Percentiles rank a stretch among this genome's conserved stretches.
These are phyloP conservation scores for Dicroscelio sp. DNA, from an alignment of 2,888 invertebrate genomes.

Conservation along the genomic window DNA sequence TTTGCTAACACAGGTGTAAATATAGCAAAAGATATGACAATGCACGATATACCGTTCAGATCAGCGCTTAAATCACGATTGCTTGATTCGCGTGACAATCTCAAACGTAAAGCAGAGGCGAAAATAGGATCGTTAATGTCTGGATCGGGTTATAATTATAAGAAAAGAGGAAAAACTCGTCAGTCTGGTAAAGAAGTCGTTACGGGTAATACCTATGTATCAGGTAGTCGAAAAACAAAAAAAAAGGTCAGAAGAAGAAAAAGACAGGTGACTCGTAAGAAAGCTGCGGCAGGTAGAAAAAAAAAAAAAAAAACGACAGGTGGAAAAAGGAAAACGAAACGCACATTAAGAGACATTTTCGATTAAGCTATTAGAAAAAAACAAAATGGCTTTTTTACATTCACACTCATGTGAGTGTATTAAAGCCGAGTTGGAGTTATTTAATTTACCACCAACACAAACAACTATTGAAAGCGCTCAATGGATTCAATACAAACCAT, in stretches of 20 bases:
- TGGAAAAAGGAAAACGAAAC: too few species aligned
- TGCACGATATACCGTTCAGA: background rate
- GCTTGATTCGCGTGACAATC: background rate
- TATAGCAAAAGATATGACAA: background rate
- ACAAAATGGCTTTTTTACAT: constrained; percentile 39
- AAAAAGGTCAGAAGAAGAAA: background rate
- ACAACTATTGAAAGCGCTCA: constrained; percentile 79
- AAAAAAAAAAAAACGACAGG: too few species aligned
- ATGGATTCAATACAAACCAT: constrained; percentile 83
- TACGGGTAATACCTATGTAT: background rate
- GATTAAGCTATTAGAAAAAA: background rate
- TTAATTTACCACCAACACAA: constrained; percentile 84
- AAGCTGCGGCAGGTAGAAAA: too few species aligned
- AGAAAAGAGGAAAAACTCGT: background rate
- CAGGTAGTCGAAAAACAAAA: background rate
- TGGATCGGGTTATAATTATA: background rate
- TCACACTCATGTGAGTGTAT: constrained; percentile 14
- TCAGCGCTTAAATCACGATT: background rate
- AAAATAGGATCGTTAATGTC: constrained; percentile 15
- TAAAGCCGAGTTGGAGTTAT: constrained; percentile 76
- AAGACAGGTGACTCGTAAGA: too few species aligned
- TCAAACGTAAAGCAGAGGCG: constrained; percentile 5
- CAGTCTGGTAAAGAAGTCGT: background rate
- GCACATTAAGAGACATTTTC: constrained; percentile 6
- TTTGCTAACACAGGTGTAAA: background rate